Evolutionary conservation across 2,113 vertebrate genomes (phyloP).

Genomic region (Dryoscopus gambensis): DNA sequence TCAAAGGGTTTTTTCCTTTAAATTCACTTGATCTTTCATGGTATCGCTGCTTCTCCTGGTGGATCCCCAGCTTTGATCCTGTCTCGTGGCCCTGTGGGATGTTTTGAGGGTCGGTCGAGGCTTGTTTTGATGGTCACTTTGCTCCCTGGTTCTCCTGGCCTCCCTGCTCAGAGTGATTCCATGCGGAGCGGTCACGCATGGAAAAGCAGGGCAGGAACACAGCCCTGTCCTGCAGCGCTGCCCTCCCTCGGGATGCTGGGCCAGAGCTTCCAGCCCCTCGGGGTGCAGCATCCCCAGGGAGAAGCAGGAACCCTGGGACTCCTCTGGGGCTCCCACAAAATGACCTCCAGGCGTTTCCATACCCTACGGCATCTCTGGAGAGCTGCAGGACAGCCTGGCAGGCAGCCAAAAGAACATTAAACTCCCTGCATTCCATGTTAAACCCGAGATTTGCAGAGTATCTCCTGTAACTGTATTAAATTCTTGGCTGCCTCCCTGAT

Average conservation of each 20-base stretch:
- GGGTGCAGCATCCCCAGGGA: neutral
- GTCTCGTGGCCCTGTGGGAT: fast-evolving
- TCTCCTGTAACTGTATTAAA: neutral
- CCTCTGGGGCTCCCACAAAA: neutral
- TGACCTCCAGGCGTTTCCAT: neutral
- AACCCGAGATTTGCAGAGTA: neutral
- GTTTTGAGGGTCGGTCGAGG: fast-evolving
- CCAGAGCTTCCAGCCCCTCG: neutral
- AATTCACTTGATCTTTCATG: neutral
- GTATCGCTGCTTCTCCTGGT: fast-evolving
- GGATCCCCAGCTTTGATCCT: neutral
- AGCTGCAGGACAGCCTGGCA: neutral
- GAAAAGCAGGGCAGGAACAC: neutral
- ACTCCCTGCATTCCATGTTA: fast-evolving
- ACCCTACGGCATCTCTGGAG: fast-evolving
- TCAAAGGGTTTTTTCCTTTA: neutral
- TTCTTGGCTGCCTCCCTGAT: neutral
- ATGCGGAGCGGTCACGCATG: fast-evolving
- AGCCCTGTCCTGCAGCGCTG: neutral
- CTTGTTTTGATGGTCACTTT: fast-evolving
- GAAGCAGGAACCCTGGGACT: neutral
- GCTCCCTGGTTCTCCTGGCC: neutral
- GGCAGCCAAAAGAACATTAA: neutral
- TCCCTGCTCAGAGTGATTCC: neutral
- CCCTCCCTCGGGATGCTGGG: neutral